These are phyloP conservation scores for Nerophis ophidion DNA, from an alignment of 2,113 vertebrate species.

Conservation along the genomic window DNA sequence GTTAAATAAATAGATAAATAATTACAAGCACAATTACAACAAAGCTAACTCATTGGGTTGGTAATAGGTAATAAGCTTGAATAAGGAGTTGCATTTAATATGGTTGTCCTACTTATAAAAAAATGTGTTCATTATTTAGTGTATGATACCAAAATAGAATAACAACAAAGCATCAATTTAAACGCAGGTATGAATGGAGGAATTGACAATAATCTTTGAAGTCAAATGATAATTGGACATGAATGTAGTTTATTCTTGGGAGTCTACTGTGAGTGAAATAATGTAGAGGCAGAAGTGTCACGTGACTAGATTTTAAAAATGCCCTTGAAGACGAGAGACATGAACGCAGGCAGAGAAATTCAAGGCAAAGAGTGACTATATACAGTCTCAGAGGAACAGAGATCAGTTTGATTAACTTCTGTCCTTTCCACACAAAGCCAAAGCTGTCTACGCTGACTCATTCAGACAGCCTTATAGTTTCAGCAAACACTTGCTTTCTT, in stretches of 20 bases:
- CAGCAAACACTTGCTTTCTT: conserved; percentile 1
- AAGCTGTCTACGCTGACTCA: conserved; percentile 10
- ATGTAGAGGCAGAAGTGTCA: background rate
- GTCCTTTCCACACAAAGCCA: conserved; percentile 28
- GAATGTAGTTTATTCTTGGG: background rate
- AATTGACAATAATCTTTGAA: too few species aligned
- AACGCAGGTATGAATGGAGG: background rate
- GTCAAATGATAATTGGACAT: background rate
- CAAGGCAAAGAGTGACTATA: conserved; percentile 28
- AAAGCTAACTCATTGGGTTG: background rate
- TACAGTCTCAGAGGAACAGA: conserved; percentile 39
- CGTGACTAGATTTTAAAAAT: conserved; percentile 25
- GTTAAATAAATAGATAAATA: too few species aligned
- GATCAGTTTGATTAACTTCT: conserved; percentile 28
- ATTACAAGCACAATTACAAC: too few species aligned
- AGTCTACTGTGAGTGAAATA: conserved; percentile 1
- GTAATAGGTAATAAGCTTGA: too few species aligned
- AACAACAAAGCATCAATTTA: background rate
- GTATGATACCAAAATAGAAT: background rate
- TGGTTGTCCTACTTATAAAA: too few species aligned
- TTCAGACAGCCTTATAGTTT: background rate
- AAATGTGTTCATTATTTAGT: background rate
- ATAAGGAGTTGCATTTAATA: too few species aligned
- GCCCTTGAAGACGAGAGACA: conserved; percentile 22
- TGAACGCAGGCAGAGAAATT: conserved; percentile 31